These are phyloP conservation scores for Tachysurus fulvidraco DNA, from an alignment of 2,113 vertebrate species.

Conservation along the genomic window DNA sequence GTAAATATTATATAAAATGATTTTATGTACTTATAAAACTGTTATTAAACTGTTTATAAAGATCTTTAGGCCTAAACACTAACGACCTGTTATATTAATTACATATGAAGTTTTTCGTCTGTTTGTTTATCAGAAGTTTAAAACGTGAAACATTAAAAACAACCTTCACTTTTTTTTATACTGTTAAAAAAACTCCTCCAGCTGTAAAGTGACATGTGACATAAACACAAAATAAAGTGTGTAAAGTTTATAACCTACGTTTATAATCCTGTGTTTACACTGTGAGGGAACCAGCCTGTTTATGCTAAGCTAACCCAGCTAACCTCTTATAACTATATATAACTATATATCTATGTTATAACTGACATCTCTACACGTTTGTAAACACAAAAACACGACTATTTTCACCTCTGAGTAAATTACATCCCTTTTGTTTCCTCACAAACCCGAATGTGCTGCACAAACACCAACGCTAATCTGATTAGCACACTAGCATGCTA, in stretches of 20 bases:
- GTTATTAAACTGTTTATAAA: not conserved
- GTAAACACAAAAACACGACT: not conserved
- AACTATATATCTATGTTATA: too few species aligned
- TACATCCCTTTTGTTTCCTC: not conserved
- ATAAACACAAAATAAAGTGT: not conserved
- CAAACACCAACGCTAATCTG: not conserved
- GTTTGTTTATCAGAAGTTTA: not conserved
- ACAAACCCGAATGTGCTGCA: not conserved
- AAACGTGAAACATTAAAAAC: not conserved
- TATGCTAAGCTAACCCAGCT: conserved; percentile 9
- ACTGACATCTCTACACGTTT: too few species aligned
- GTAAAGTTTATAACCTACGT: not conserved
- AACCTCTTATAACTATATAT: not conserved
- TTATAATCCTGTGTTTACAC: not conserved
- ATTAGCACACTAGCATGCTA: not conserved
- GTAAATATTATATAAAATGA: not conserved
- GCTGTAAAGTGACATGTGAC: not conserved
- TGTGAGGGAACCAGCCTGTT: not conserved
- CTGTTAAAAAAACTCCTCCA: not conserved
- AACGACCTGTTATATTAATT: not conserved
- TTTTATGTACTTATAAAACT: not conserved
- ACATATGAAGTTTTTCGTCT: not conserved
- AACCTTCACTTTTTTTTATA: not conserved
- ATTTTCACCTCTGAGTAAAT: not conserved
- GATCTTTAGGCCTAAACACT: not conserved